Conservation (phyloP, 2,888 invertebrate species). For the Caenorhabditis sp. region DNA sequence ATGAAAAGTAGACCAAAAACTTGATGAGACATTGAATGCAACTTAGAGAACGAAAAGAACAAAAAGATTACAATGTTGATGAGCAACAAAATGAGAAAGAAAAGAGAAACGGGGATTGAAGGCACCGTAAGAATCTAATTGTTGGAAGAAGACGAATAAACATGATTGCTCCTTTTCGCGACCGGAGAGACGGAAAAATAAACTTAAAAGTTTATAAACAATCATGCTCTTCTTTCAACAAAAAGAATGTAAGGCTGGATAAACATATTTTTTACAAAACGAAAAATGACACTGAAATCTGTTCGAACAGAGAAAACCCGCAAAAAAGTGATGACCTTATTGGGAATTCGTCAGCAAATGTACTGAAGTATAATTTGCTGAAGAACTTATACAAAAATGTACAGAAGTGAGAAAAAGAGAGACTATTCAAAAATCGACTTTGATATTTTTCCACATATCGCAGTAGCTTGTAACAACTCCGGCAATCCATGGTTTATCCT, state of each 20-base stretch:
- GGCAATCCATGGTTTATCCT: slow-evolving; percentile 27
- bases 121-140: neutral
- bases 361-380: neutral
- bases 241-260: neutral
- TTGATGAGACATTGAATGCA: neutral
- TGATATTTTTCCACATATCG: slow-evolving; percentile 23
- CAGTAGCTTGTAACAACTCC: slow-evolving; percentile 12
- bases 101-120: neutral
- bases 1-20: neutral
- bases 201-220: neutral
- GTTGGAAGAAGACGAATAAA: neutral
- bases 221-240: neutral
- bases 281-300: neutral
- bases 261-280: neutral
- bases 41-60: neutral
- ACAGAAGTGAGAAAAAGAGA: neutral
- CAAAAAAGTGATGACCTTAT: neutral
- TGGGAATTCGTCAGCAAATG: neutral
- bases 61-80: neutral
- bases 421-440: neutral
- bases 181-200: neutral
- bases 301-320: neutral
- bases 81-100: neutral
- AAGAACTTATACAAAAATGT: neutral
- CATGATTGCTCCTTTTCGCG: neutral